Evolutionary conservation across 2,888 invertebrate genomes (phyloP).

Genomic region (Julus scanicus): DNA sequence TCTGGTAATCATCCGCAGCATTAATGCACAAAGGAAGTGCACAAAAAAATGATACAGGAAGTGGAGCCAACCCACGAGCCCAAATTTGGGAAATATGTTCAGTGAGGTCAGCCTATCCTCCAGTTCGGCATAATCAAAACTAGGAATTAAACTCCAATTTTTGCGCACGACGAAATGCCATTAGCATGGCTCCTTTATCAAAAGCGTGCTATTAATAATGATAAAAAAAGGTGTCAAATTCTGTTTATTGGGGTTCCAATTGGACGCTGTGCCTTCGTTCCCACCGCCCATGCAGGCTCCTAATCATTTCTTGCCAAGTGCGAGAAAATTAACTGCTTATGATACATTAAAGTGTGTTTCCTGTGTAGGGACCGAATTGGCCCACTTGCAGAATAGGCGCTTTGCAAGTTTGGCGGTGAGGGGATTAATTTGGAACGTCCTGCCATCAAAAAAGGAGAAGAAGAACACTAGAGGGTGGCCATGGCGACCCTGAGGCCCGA

Average conservation of each 20-base stretch:
- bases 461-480: neutral
- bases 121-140: neutral
- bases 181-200: neutral
- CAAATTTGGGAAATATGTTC: slow-evolving; percentile 32
- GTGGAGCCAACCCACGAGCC: slow-evolving; percentile 31
- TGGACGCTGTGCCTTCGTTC: neutral
- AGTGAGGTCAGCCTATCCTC: neutral
- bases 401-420: neutral
- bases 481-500: neutral
- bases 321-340: slow-evolving; percentile 31
- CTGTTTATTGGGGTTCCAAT: neutral
- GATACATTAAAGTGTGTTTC: slow-evolving; percentile 47
- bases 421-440: slow-evolving; percentile 13
- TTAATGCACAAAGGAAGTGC: slow-evolving; percentile 30
- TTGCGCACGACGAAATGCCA: neutral
- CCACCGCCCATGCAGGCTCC: slow-evolving; percentile 23
- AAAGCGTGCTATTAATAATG: slow-evolving; percentile 40
- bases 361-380: slow-evolving; percentile 43
- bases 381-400: slow-evolving; percentile 36
- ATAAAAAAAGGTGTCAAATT: slow-evolving; percentile 31
- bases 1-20: slow-evolving; percentile 11
- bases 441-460: slow-evolving; percentile 6
- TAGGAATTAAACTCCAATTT: neutral
- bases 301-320: neutral
- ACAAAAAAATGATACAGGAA: slow-evolving; percentile 30